Percentiles rank a stretch among this genome's conserved stretches.
phyloP scores from a whole-genome alignment of 1,140 invertebrate genomes.

The Penaeus indicus region DNA sequence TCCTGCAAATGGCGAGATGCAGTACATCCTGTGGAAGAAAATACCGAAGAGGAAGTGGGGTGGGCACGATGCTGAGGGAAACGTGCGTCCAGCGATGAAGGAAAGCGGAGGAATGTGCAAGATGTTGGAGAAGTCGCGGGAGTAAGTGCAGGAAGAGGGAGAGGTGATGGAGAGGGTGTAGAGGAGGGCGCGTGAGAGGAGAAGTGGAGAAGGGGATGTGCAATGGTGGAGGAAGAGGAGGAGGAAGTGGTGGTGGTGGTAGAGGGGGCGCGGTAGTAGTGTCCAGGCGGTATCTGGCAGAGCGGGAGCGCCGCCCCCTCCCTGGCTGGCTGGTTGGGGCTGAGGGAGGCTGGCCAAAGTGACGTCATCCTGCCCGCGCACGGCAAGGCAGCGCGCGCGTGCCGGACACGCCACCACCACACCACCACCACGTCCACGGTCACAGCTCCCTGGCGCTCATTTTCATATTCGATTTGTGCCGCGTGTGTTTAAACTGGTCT shows the following conservation, averaged over 20 bases:
- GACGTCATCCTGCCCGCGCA: constrained; percentile 60
- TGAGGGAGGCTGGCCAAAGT: constrained; percentile 59
- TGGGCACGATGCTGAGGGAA: too few relatives aligned
- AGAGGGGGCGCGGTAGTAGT: constrained; percentile 51
- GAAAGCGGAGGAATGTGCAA: too few relatives aligned
- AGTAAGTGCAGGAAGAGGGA: too few relatives aligned
- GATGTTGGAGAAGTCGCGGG: too few relatives aligned
- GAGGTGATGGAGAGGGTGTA: too few relatives aligned
- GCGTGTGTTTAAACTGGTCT: constrained; percentile 64
- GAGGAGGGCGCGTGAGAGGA: too few relatives aligned
- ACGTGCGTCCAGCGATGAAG: too few relatives aligned
- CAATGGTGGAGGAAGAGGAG: too few relatives aligned
- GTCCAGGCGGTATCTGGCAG: constrained; percentile 33
- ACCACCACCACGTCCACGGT: constrained; percentile 58
- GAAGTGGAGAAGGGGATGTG: too few relatives aligned
- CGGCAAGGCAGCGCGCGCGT: constrained; percentile 41
- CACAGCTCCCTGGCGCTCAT: constrained; percentile 53
- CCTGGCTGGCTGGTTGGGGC: constrained; percentile 49
- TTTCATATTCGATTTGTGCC: constrained; percentile 64
- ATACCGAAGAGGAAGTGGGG: too few relatives aligned
- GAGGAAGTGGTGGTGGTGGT: constrained; percentile 24
- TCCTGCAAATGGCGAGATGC: too few relatives aligned
- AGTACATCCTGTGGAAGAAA: too few relatives aligned
- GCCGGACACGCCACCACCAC: constrained; percentile 52
- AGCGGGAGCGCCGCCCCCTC: constrained; percentile 58